Evolutionary conservation across 2,888 invertebrate genomes (phyloP), one percentile per base, ranked within the genome.

Genomic region (Drosophila meridionalis): DNA sequence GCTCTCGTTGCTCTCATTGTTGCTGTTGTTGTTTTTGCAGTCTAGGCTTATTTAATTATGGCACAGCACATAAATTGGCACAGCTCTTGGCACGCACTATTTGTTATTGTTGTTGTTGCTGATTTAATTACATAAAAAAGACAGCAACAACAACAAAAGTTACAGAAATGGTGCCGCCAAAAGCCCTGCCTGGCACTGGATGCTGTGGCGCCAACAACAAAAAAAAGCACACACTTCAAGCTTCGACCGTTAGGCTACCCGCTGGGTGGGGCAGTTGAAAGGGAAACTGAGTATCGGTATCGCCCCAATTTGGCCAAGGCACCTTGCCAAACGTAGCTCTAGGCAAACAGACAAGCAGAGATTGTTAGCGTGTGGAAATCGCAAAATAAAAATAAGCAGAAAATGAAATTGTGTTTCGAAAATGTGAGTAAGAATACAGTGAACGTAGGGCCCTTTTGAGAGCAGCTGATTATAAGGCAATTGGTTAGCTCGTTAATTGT

Each of bases 21-120:
- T 61, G 57, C 4, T 60, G 28, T 43, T 62, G 40, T 63, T 69
- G 53, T 60, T 69, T 62, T 50, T 57, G 67, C 60, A 64, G 57
- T 45, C 47, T 50, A 52, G 69, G 84, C 76, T 67, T 69, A 73
- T 86, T 84, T 86, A 86, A 84, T 89, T 89, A 83, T 73, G 62
- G 75, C 76, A 43, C 52, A 62, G 58, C 45, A 30, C 42, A 76
- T 52, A 76, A 80, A 79, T 80, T 79, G 79, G 76, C 75, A 75
- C 76, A 77, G 32, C 69, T 58, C 58, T 65, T 48, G 69, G 55
- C 63, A 80, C 78, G 64, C 80, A 76, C 76, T 71, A 66, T 70
- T 79, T 57, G 42, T 30, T 14, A 42, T 26, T 65, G 63, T 53
- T 64, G 63, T 43, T 62, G 43, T 28, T 63, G 52, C n/a, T 76